These are phyloP conservation scores for Perizoma affinitatum DNA, from an alignment of 2,888 invertebrate genomes.

Conservation along the genomic window DNA sequence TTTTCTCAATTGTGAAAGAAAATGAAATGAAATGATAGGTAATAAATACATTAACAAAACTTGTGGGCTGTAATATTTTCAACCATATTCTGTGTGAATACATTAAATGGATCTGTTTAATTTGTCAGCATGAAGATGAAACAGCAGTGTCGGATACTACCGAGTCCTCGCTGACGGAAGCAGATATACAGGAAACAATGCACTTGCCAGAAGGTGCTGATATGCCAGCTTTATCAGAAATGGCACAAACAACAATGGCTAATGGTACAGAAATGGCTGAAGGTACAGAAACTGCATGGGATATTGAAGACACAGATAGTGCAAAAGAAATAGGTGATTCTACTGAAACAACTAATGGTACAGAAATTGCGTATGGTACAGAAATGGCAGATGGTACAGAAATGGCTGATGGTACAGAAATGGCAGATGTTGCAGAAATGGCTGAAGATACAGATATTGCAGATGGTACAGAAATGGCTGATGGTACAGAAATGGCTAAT, in stretches of 20 bases:
- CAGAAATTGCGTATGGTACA: no score
- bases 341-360: not conserved
- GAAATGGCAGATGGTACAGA: no score
- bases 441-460: not conserved
- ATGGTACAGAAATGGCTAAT: no score
- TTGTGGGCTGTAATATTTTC: no score
- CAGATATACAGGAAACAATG: no score
- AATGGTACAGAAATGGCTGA: slow-evolving; percentile 9
- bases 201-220: not conserved
- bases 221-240: slow-evolving; percentile 12
- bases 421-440: not conserved
- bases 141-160: slow-evolving; percentile 8
- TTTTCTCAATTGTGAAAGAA: no score
- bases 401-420: not conserved
- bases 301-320: not conserved
- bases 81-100: not conserved
- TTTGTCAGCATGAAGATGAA: slow-evolving; percentile 3
- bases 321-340: not conserved
- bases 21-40: no score
- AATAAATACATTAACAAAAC: no score
- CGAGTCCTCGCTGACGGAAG: not conserved
- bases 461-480: not conserved
- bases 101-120: not conserved
- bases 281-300: not conserved
- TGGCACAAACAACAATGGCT: not conserved